phyloP scores from a whole-genome alignment of 1,140 invertebrate genomes.

The Berghia stephanieae region DNA sequence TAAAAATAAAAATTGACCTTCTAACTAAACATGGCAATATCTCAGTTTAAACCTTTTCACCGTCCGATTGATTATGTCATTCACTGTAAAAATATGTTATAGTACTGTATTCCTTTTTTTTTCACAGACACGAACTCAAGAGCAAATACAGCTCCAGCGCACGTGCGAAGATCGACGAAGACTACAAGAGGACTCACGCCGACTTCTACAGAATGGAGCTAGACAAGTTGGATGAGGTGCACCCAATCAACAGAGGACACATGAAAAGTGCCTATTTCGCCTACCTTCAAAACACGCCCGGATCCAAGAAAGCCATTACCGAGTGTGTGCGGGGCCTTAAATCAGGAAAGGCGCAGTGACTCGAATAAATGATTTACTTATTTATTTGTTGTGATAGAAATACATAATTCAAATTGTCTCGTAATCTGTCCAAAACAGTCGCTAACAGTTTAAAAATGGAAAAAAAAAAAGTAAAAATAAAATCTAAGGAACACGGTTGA shows the following conservation, averaged over 20 bases:
- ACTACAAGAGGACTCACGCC: constrained; percentile 59
- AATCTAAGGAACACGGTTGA: background rate
- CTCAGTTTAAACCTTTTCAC: no score
- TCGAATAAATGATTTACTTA: background rate
- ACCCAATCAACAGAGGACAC: constrained; percentile 51
- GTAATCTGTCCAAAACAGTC: background rate
- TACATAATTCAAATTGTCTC: no score
- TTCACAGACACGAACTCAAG: constrained; percentile 54
- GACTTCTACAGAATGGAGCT: constrained; percentile 64
- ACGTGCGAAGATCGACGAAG: constrained; percentile 48
- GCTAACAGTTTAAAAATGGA: background rate
- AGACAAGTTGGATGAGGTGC: constrained; percentile 59
- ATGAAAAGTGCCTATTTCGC: constrained; percentile 61
- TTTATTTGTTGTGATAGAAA: no score
- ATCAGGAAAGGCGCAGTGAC: constrained; percentile 31
- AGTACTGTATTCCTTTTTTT: constrained; percentile 15
- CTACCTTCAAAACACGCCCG: constrained; percentile 64
- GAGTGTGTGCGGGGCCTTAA: constrained; percentile 51
- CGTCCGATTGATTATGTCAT: no score
- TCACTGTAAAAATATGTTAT: no score
- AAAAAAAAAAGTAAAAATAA: background rate
- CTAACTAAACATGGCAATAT: no score
- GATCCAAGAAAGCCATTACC: constrained; percentile 56
- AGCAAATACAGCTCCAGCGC: constrained; percentile 54
- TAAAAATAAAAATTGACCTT: no score